Conservation (phyloP, 2,113 vertebrate genomes). For the Isurus oxyrinchus region DNA sequence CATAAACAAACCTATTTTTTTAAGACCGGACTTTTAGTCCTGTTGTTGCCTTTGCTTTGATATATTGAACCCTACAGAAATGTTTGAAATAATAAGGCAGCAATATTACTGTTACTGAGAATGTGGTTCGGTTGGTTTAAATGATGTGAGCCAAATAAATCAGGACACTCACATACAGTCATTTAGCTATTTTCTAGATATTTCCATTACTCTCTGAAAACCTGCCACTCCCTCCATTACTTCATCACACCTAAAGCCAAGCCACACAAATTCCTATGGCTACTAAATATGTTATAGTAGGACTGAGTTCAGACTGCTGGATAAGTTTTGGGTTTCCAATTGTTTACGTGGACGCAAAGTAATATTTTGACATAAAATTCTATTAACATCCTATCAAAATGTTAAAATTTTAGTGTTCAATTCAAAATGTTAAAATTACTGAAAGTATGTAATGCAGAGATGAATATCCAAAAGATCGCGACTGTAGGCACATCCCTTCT, state of each 20-base stretch:
- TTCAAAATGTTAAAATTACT: not conserved
- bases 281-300: not conserved
- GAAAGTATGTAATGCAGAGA: not conserved
- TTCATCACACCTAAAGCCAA: slow-evolving; percentile 21
- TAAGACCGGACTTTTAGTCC: not conserved
- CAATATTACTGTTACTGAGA: not conserved
- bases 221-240: slow-evolving; percentile 26
- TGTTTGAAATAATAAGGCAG: not conserved
- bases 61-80: not conserved
- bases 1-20: not conserved
- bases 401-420: not conserved
- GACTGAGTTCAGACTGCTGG: slow-evolving; percentile 27
- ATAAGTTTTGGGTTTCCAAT: not conserved
- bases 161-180: slow-evolving; percentile 2
- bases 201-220: slow-evolving; percentile 27
- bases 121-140: not conserved
- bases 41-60: not conserved
- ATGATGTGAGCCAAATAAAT: slow-evolving; percentile 18
- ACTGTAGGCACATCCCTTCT: not conserved
- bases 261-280: not conserved
- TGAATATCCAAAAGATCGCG: not conserved
- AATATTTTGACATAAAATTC: not conserved
- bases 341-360: not conserved
- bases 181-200: not conserved
- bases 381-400: not conserved